These are phyloP conservation scores for Pocillopora damicornis DNA, from an alignment of 64 coral and sea anemone species.

Conservation along the genomic window DNA sequence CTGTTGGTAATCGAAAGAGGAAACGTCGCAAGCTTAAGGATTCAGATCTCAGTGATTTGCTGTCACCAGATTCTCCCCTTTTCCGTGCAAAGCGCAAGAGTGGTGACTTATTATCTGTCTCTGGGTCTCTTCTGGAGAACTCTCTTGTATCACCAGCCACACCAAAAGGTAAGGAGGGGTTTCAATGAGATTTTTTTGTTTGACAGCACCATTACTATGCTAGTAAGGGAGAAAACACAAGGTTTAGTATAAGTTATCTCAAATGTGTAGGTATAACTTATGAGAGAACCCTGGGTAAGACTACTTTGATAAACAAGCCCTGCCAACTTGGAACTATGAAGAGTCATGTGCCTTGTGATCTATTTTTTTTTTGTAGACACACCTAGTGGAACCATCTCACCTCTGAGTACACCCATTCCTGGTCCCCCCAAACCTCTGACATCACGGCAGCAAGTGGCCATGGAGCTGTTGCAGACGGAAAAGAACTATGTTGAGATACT, in stretches of 20 bases:
- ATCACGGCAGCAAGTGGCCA: conserved; percentile 89
- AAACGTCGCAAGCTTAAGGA: conserved; percentile 89
- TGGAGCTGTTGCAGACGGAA: conserved; percentile 94
- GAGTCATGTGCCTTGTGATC: not conserved
- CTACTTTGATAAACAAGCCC: too few species aligned
- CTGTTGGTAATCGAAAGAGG: conserved; percentile 60
- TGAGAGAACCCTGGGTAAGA: too few species aligned
- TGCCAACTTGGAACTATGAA: too few species aligned
- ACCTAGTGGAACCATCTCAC: conserved; percentile 45
- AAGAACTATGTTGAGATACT: conserved; percentile 96
- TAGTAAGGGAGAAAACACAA: too few species aligned
- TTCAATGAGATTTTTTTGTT: too few species aligned
- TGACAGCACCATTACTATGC: too few species aligned
- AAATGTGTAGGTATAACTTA: too few species aligned
- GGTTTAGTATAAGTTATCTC: too few species aligned
- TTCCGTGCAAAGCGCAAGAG: conserved; percentile 82
- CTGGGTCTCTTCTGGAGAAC: conserved; percentile 75
- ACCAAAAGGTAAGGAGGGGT: conserved; percentile 40
- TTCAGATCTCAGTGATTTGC: conserved; percentile 83
- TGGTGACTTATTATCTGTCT: conserved; percentile 80
- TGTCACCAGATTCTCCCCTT: conserved; percentile 91
- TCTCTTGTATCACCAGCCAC: conserved; percentile 76
- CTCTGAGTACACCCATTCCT: conserved; percentile 14
- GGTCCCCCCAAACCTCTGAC: conserved; percentile 73
- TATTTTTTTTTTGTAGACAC: not conserved